Conservation (phyloP, 2,797 vertebrate species). For the Sternotherus odoratus region DNA sequence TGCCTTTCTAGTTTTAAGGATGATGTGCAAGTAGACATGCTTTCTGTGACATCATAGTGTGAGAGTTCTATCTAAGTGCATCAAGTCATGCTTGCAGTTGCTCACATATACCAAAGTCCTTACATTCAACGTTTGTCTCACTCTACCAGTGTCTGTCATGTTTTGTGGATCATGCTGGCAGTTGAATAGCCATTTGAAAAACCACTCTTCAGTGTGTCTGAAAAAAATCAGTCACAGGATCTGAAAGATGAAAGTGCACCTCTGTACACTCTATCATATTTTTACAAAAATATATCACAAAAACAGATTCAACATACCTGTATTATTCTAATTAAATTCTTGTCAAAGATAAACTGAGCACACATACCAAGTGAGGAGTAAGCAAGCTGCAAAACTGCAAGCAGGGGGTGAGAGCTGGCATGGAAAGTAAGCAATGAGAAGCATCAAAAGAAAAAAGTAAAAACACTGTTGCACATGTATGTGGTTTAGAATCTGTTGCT, state of each 20-base stretch:
- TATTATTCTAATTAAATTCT: not conserved
- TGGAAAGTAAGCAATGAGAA: not conserved
- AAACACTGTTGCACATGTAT: not conserved
- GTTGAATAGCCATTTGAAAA: not conserved
- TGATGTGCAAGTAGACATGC: not conserved
- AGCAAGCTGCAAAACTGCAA: not conserved
- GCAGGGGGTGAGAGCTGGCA: not conserved
- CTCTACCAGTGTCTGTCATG: not conserved
- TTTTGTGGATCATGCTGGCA: not conserved
- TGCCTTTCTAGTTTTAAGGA: not conserved
- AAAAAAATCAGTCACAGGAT: not conserved
- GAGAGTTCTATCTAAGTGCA: not conserved
- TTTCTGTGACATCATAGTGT: not conserved
- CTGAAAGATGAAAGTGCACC: not conserved
- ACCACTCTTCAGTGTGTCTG: not conserved
- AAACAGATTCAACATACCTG: not conserved
- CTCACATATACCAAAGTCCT: not conserved
- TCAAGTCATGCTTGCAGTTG: not conserved
- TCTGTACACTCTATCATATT: not conserved
- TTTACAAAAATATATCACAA: not conserved
- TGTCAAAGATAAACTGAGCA: not conserved
- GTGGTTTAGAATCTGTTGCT: not conserved
- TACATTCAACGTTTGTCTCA: not conserved
- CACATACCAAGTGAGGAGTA: not conserved
- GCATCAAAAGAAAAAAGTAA: not conserved